Conservation (phyloP, 1,140 invertebrate species). For the Diabrotica undecimpunctata region DNA sequence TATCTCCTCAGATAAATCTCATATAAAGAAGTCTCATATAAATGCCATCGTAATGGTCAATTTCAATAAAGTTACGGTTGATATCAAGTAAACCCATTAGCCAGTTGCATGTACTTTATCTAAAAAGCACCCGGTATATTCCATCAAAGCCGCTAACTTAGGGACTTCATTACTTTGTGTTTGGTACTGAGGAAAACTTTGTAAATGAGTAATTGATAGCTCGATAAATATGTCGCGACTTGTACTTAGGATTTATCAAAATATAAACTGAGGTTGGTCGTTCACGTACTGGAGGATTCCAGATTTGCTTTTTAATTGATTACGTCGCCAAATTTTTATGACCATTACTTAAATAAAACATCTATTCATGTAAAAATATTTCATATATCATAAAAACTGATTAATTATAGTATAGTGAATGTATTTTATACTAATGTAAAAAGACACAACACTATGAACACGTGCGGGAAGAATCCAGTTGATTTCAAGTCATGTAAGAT, state of each 20-base stretch:
- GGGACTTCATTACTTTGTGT: slow-evolving; percentile 32
- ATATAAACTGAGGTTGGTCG: slow-evolving; percentile 19
- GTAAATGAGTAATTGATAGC: slow-evolving; percentile 33
- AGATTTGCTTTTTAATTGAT: too few relatives aligned
- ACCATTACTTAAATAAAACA: too few relatives aligned
- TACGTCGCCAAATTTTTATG: too few relatives aligned
- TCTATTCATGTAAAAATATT: too few relatives aligned
- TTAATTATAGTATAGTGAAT: too few relatives aligned
- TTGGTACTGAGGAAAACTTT: slow-evolving; percentile 24
- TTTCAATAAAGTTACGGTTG: slow-evolving; percentile 28
- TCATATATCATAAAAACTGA: too few relatives aligned
- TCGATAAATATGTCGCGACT: slow-evolving; percentile 35
- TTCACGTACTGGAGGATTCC: slow-evolving; percentile 8
- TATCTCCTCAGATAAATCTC: not conserved
- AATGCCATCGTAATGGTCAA: slow-evolving; percentile 25
- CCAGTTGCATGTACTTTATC: slow-evolving; percentile 32
- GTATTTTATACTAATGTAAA: too few relatives aligned
- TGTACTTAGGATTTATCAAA: slow-evolving; percentile 30
- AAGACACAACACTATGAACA: too few relatives aligned
- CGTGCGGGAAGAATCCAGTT: too few relatives aligned
- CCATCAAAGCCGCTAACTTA: slow-evolving; percentile 21
- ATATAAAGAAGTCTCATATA: slow-evolving; percentile 2
- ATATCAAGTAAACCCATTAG: slow-evolving; percentile 33
- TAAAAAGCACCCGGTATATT: slow-evolving; percentile 30
- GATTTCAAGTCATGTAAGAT: too few relatives aligned